phyloP scores from a whole-genome alignment of 1,140 invertebrate species.

The Hesperophylax magnus region DNA sequence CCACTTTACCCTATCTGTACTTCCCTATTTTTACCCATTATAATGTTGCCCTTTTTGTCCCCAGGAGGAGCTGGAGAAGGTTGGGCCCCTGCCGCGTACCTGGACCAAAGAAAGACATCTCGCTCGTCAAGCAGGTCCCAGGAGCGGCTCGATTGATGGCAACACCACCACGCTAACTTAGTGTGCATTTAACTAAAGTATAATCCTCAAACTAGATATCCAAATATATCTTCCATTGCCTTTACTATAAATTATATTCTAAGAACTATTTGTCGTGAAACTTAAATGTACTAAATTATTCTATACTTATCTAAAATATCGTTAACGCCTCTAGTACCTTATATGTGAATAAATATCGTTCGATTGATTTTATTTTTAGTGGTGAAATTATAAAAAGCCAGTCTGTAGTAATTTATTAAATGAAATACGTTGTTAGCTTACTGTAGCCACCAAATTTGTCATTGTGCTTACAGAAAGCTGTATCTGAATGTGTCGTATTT shows the following conservation, averaged over 20 bases:
- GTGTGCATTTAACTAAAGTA: conserved; percentile 26
- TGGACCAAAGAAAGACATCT: conserved; percentile 85
- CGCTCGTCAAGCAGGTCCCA: conserved; percentile 76
- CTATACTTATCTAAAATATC: conserved; percentile 27
- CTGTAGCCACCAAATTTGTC: conserved; percentile 31
- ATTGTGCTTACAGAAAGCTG: conserved; percentile 28
- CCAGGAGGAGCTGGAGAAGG: conserved; percentile 82
- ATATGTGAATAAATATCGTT: background rate
- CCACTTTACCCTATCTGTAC: background rate
- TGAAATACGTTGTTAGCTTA: conserved; percentile 12
- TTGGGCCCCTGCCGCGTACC: conserved; percentile 94
- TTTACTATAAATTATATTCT: conserved; percentile 32
- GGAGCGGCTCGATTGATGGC: conserved; percentile 64
- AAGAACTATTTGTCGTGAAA: conserved; percentile 31
- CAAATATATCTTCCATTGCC: conserved; percentile 48
- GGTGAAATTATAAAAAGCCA: conserved; percentile 13
- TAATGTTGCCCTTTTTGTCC: background rate
- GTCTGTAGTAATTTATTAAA: conserved; percentile 32
- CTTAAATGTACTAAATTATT: conserved; percentile 33
- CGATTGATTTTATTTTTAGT: background rate
- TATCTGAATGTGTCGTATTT: conserved; percentile 26
- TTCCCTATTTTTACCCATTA: background rate
- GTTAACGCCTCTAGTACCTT: conserved; percentile 36
- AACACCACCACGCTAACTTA: conserved; percentile 2
- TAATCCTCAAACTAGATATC: conserved; percentile 47